These are phyloP conservation scores for Tethea ocularis DNA, from an alignment of 2,888 invertebrate species.

Conservation along the genomic window DNA sequence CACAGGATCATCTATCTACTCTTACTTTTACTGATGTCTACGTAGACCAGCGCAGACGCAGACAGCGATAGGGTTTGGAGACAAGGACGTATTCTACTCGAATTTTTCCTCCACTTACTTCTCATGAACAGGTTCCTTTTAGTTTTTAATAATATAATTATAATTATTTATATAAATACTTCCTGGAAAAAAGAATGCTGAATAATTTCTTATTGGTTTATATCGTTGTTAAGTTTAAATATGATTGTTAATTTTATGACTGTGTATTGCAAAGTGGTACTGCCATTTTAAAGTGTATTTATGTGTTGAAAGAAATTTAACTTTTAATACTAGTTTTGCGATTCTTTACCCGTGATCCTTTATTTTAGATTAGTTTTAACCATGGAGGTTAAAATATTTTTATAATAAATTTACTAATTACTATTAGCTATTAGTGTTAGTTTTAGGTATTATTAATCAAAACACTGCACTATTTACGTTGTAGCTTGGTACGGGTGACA, in stretches of 20 bases:
- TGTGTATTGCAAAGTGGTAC: too few species aligned
- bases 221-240: not conserved
- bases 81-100: not conserved
- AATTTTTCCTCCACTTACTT: not conserved
- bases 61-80: not conserved
- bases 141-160: not conserved
- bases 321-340: too few species aligned
- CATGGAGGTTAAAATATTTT: too few species aligned
- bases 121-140: not conserved
- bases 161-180: not conserved
- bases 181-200: not conserved
- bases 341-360: too few species aligned
- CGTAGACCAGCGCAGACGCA: not conserved
- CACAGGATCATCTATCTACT: slow-evolving; percentile 10
- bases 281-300: too few species aligned
- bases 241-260: not conserved
- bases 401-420: too few species aligned
- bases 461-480: too few species aligned
- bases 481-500: too few species aligned
- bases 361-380: too few species aligned
- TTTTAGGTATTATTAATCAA: too few species aligned
- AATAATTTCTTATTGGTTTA: not conserved
- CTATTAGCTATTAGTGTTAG: too few species aligned
- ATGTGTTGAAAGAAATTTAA: too few species aligned
- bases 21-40: slow-evolving; percentile 4